Evolutionary conservation across 2,797 vertebrate genomes (phyloP).

Genomic region (Poeciliopsis gracilis): DNA sequence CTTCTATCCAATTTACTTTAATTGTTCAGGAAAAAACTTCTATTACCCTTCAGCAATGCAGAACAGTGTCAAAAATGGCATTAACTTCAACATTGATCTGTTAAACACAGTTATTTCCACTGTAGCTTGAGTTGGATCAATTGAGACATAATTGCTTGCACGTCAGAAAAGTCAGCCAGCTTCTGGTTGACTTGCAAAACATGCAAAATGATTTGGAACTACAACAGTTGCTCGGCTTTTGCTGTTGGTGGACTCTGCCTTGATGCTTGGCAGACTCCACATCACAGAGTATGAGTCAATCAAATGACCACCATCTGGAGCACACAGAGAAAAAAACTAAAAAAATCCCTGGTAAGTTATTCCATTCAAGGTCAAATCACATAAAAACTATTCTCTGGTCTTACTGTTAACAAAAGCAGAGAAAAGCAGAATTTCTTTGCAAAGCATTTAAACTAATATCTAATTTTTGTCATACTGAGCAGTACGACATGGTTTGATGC

Average conservation of each 20-base stretch:
- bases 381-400: not conserved
- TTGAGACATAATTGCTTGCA: not conserved
- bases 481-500: not conserved
- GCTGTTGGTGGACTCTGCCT: not conserved
- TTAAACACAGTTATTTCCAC: not conserved
- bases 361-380: not conserved
- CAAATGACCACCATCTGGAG: conserved; percentile 2
- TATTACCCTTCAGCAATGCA: not conserved
- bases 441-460: not conserved
- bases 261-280: not conserved
- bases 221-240: not conserved
- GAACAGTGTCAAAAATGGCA: not conserved
- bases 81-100: not conserved
- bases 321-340: not conserved
- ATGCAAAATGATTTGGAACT: not conserved
- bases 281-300: not conserved
- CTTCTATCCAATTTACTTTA: not conserved
- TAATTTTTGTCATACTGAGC: not conserved
- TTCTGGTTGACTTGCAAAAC: not conserved
- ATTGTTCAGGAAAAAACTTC: not conserved
- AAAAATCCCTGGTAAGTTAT: not conserved
- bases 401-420: not conserved
- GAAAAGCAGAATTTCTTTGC: not conserved
- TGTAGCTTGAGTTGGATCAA: not conserved
- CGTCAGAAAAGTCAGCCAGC: not conserved